Conservation (phyloP, 2,797 vertebrate genomes). For the Hemitrygon akajei region DNA sequence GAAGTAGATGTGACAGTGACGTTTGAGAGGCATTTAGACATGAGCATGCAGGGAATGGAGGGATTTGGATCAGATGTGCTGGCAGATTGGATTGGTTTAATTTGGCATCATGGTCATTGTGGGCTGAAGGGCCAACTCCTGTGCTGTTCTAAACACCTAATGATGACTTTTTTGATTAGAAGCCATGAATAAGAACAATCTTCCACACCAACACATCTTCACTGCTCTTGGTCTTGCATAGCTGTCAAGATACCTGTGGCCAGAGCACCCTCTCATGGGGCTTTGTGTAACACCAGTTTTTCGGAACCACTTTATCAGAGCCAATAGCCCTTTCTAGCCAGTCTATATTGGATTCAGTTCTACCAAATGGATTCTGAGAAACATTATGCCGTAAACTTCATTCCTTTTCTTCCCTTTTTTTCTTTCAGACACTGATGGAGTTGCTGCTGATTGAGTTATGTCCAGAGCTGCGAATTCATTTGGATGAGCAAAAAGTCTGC, state of each 20-base stretch:
- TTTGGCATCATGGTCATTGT: too few species aligned
- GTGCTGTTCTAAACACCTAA: too few species aligned
- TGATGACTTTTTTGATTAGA: too few species aligned
- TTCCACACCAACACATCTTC: neutral
- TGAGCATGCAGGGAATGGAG: too few species aligned
- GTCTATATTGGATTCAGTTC: neutral
- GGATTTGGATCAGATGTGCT: too few species aligned
- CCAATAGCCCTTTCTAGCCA: neutral
- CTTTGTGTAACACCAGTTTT: neutral
- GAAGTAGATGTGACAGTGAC: too few species aligned
- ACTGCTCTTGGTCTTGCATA: neutral
- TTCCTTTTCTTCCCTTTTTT: conserved; percentile 37
- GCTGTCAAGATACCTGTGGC: neutral
- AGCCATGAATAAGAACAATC: too few species aligned
- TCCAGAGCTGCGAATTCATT: conserved; percentile 76
- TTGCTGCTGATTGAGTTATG: conserved; percentile 86
- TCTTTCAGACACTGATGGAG: conserved; percentile 80
- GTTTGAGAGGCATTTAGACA: too few species aligned
- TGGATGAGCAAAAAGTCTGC: conserved; percentile 62
- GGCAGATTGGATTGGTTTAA: too few species aligned
- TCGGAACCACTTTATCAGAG: neutral
- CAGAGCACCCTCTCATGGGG: neutral
- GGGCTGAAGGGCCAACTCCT: too few species aligned
- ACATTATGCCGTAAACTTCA: neutral
- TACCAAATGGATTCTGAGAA: too few species aligned